Evolutionary conservation across 1,140 invertebrate species (phyloP).

Genomic region (Tenebrio molitor): DNA sequence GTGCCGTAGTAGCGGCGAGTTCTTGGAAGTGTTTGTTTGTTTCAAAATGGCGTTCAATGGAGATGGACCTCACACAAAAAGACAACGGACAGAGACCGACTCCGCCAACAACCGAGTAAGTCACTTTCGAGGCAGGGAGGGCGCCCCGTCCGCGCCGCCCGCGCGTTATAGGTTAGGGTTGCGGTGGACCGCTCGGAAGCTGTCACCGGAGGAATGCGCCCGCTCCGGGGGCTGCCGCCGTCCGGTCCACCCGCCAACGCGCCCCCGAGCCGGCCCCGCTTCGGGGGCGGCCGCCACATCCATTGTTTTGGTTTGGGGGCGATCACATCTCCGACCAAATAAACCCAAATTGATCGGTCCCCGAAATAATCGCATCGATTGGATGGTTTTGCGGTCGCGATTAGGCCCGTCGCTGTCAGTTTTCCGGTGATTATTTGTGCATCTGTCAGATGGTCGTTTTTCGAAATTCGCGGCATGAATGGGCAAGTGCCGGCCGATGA

Average conservation of each 20-base stretch:
- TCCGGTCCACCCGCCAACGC: too few species aligned
- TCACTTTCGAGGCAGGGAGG: conserved; percentile 20
- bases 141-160: neutral
- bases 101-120: conserved; percentile 68
- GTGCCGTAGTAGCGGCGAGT: conserved; percentile 52
- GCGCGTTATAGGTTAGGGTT: conserved; percentile 21
- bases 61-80: conserved; percentile 68
- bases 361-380: too few species aligned
- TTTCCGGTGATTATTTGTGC: neutral
- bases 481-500: conserved; percentile 51
- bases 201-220: conserved; percentile 1
- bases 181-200: conserved; percentile 6
- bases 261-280: too few species aligned
- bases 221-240: too few species aligned
- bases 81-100: conserved; percentile 67
- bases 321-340: too few species aligned
- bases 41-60: conserved; percentile 70
- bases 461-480: conserved; percentile 1
- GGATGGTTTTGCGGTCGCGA: too few species aligned
- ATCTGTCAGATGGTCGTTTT: neutral
- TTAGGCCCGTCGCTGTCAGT: too few species aligned
- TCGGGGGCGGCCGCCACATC: too few species aligned
- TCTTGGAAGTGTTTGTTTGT: conserved; percentile 60
- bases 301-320: too few species aligned
- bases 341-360: too few species aligned